Evolutionary conservation across 2,113 vertebrate genomes (phyloP), one percentile per base, ranked within the genome.

Genomic region (Macquaria ambigua): DNA sequence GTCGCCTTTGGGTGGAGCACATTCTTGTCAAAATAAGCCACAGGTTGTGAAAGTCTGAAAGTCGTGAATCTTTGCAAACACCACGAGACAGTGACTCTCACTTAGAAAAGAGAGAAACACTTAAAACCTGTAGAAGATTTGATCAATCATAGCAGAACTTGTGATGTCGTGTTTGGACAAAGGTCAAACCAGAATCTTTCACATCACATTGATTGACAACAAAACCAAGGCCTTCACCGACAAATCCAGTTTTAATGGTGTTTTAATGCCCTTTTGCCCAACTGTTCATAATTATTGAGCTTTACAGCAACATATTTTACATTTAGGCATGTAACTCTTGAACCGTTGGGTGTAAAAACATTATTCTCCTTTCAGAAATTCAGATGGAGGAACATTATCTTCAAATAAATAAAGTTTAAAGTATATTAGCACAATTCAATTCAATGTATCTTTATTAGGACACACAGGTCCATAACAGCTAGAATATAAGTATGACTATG

Each of bases 1-100:
- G 46, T 66, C 23, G 8, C 74, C 48, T 77, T 34, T 82, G 79
- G 87, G 85, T 82, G 90, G 84, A 64, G 77, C 18, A 69, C 77
- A 77, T 74, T 66, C 43, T 86, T 84, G 69, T 80, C 25, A 74
- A 43, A 76, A 64, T 15, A 68, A 75, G 41, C 21, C 20, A 67
- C 37, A n/a, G 41, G 20, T 61, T 67, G 59, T 72, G 63, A 53
- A 81, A 64, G 39, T 59, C 25, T 79, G 21, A 62, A 41, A 46
- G 59, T 15, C 8, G 55, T 43, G 1, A 37, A 70, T 46, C 56
- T 53, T 87, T 69, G 25, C 43, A 63, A 59, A 46, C 31, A 72
- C 53, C 28, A 39, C 23, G 20, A 59, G 62, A 48, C 39, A 52
- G 50, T 72, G 67, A 78, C 74, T 82, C 16, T 50, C 28, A 37